Evolutionary conservation across 2,888 invertebrate genomes (phyloP).

Genomic region (Drosophila anomalata): DNA sequence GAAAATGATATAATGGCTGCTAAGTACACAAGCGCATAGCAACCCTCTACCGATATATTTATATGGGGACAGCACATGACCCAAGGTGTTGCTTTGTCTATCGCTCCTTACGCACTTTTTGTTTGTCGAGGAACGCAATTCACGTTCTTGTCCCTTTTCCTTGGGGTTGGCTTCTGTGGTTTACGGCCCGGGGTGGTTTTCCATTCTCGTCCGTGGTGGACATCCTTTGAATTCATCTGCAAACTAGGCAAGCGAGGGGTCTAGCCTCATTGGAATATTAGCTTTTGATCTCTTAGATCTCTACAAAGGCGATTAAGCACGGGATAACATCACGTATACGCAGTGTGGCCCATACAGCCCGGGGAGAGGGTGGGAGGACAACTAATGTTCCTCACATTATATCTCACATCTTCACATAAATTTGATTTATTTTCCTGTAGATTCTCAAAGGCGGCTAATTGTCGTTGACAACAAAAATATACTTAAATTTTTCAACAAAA

Average conservation of each 20-base stretch:
- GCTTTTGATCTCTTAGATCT: constrained; percentile 38
- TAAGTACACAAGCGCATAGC: constrained; percentile 34
- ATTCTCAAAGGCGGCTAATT: constrained; percentile 71
- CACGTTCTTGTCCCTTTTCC: constrained; percentile 55
- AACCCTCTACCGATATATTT: constrained; percentile 24
- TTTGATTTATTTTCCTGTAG: constrained; percentile 70
- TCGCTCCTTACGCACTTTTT: constrained; percentile 62
- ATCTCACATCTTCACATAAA: constrained; percentile 56
- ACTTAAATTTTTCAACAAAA: constrained; percentile 12
- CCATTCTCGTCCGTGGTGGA: constrained; percentile 41
- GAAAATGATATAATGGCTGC: constrained; percentile 48
- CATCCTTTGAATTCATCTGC: constrained; percentile 32
- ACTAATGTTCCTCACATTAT: constrained; percentile 21
- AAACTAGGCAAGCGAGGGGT: constrained; percentile 14
- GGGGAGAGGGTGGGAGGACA: neutral
- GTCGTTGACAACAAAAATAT: constrained; percentile 65
- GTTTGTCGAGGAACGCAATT: constrained; percentile 70
- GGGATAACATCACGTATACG: constrained; percentile 35
- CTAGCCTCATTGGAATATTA: constrained; percentile 33
- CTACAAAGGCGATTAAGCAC: constrained; percentile 32
- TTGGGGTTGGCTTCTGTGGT: constrained; percentile 57
- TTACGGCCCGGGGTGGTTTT: constrained; percentile 30
- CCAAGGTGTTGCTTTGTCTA: constrained; percentile 75
- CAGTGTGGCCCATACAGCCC: constrained; percentile 7
- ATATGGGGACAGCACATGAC: constrained; percentile 15